Evolutionary conservation across 2,113 vertebrate species (phyloP), one percentile per base, ranked within the genome.

Genomic region (Platichthys stellatus): DNA sequence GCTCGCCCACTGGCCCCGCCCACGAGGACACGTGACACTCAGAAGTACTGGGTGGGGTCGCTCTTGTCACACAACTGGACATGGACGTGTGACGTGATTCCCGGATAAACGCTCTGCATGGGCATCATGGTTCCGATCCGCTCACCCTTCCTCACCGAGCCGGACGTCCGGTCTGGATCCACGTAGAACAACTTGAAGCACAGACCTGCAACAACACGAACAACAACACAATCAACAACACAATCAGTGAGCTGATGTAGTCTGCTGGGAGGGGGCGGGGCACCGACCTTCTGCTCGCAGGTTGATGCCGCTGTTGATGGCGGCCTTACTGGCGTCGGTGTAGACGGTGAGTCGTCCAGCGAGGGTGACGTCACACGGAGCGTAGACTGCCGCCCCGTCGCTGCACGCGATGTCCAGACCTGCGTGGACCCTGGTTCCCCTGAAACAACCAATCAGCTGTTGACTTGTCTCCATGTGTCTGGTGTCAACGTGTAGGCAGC

Each of bases 111-210:
- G 0, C 0, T 60, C 80, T 87, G 88, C 88, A 90, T 90, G 26
- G 86, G 84, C 80, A 88, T 40, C 88, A 90, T 90, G 74, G 26
- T 40, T 21, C 88, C 88, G 9, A 90, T 68, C 77, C 61, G n/a
- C 9, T 83, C 0, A 0, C 88, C 89, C 47, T 77, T 77, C 45
- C 0, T 63, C 72, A 43, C 62, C 0, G 69, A 18, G 0, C 89
- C 89, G 0, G 74, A 75, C 15, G 57, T 63, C 2, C 4, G 10
- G 45, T 83, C 69, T 0, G 80, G 82, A 1, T 53, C 56, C 2
- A 90, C 77, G 45, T 85, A 88, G 75, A 90, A 85, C 82, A 88
- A 9, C 63, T 88, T 90, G 58, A 90, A 72, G 2, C 84, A 82
- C 58, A 88, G 63, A 83, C 66, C 86, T 88, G 64, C 31, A 54